phyloP scores from a whole-genome alignment of 2,113 vertebrate genomes.

The Ophiodon elongatus region DNA sequence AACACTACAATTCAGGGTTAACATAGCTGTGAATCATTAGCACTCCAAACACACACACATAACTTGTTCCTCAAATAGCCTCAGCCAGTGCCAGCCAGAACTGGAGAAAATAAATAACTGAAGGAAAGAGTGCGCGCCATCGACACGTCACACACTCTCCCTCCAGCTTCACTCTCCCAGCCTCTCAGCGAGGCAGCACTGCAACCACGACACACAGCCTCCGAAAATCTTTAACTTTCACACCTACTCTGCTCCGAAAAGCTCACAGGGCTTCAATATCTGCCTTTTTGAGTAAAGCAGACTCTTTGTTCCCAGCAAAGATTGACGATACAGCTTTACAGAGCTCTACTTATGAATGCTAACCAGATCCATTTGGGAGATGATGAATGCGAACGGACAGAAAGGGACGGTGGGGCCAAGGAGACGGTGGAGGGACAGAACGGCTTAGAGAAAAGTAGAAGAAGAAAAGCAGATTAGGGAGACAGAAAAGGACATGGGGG shows the following conservation, averaged over 20 bases:
- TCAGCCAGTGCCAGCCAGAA: constrained; percentile 59
- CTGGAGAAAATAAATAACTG: constrained; percentile 63
- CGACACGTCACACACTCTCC: constrained; percentile 54
- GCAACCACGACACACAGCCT: constrained; percentile 46
- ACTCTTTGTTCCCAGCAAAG: constrained; percentile 27
- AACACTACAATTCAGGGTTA: neutral
- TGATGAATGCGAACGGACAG: constrained; percentile 58
- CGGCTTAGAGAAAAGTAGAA: constrained; percentile 3
- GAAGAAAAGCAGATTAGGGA: constrained; percentile 51
- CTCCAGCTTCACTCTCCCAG: constrained; percentile 42
- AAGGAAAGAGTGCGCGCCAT: constrained; percentile 59
- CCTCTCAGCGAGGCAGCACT: constrained; percentile 37
- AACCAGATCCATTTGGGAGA: constrained; percentile 36
- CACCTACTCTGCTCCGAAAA: constrained; percentile 16
- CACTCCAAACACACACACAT: constrained; percentile 18
- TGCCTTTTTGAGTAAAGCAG: constrained; percentile 24
- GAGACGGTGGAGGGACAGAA: constrained; percentile 47
- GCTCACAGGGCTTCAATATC: neutral
- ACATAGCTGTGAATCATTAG: constrained; percentile 33
- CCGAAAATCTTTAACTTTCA: constrained; percentile 38
- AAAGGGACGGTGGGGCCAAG: constrained; percentile 36
- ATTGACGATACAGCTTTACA: constrained; percentile 32
- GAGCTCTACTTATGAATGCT: constrained; percentile 42
- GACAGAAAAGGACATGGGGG: constrained; percentile 27
- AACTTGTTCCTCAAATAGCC: constrained; percentile 58